Base-by-base conservation (phyloP, 2,113 vertebrate genomes). In the Poeciliopsis turrubarensis region DNA sequence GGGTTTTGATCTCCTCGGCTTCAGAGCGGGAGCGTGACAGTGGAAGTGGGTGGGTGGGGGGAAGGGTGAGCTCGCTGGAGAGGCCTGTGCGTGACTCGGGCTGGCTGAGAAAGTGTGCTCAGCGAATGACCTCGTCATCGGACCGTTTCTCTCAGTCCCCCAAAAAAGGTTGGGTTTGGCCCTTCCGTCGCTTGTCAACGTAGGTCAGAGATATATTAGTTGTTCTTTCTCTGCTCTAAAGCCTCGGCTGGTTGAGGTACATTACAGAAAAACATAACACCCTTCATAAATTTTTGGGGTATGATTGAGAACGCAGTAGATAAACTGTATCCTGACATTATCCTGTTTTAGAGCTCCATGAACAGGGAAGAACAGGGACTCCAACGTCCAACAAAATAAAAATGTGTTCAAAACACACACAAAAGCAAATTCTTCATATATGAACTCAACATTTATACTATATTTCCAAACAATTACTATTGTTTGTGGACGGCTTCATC, bases 1-100 rank as follows among this genome's bases (percentile, higher is more conserved):
- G 82, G 80, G 90, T 90, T 41, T 89, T 91, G 86, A 92, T 93
- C 91, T 88, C 27, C 79, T 89, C 70, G 44, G 73, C 89, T 82
- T 86, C 73, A 82, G 89, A 86, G 83, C 44, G 2, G 77, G 64
- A 77, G 84, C 75, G 73, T 67, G 86, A 84, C 79, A 84, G 81
- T 80, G 75, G 86, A 83, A 81, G 79, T 70, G 14, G 76, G 77
- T 29, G 72, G 80, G 79, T 70, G 25, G 76, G 77, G 29, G 29
- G 29, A 29, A 29, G 29, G 73, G 81, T 76, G 89, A 82, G 85
- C 83, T 84, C 22, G 41, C 3, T 30, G 60, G 72, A 77, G 85
- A 72, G 75, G 79, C 10, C 25, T 79, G 84, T 89, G 78, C 57
- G 65, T 82, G 85, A 84, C 83, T 86, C 31, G 8, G 27, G 39